phyloP scores from a whole-genome alignment of 2,113 vertebrate species.

The Bolborhynchus lineola region DNA sequence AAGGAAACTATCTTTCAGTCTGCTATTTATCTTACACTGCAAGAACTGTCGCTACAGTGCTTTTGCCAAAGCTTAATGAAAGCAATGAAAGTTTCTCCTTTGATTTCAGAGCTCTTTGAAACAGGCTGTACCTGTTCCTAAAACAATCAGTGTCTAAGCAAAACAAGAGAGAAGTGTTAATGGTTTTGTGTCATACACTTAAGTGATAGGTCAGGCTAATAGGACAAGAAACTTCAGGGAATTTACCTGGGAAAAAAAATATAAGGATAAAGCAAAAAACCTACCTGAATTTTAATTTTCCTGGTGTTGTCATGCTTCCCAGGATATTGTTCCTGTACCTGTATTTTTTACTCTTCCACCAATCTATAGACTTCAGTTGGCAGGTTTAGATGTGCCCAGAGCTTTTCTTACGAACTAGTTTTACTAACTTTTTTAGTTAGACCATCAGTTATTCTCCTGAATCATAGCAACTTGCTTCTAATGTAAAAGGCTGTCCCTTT shows the following conservation, averaged over 20 bases:
- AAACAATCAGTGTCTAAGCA: background rate
- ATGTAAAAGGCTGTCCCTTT: background rate
- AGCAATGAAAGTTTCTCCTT: background rate
- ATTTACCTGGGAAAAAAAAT: background rate
- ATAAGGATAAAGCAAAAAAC: background rate
- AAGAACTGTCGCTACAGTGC: background rate
- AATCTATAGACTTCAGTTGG: background rate
- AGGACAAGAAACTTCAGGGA: background rate
- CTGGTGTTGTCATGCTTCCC: background rate
- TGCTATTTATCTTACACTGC: fast-evolving
- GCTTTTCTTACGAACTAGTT: background rate
- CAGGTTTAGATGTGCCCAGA: background rate
- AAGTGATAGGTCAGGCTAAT: background rate
- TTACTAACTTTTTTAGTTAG: background rate
- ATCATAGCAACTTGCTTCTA: background rate
- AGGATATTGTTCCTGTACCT: background rate
- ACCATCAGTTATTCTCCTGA: background rate
- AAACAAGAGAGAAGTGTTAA: background rate
- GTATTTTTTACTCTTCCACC: background rate
- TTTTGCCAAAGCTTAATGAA: background rate
- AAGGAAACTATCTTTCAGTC: background rate
- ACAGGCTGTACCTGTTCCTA: background rate
- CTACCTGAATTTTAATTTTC: background rate
- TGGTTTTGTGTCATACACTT: background rate
- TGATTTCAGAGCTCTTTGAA: background rate